phyloP scores from a whole-genome alignment of 2,797 vertebrate genomes.

The Rhynchonycteris naso region DNA sequence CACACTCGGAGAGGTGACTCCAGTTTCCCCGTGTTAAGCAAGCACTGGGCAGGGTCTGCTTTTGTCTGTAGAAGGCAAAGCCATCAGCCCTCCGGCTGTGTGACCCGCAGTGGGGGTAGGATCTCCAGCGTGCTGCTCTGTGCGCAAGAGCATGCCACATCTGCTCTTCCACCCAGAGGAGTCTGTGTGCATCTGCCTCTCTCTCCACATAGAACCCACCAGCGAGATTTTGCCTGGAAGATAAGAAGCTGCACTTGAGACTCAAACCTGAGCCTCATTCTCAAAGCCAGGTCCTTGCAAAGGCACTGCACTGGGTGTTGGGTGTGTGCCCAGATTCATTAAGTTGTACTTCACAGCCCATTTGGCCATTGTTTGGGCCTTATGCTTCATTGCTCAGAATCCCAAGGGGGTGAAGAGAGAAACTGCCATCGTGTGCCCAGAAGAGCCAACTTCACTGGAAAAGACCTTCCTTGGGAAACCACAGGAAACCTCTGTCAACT shows the following conservation, averaged over 20 bases:
- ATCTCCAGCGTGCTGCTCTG: rapidly evolving
- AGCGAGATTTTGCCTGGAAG: background rate
- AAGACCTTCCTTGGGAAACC: slow-evolving; percentile 13
- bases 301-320: slow-evolving; percentile 10
- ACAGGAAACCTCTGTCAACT: background rate
- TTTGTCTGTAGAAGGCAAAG: background rate
- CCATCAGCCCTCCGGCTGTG: background rate
- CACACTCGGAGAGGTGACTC: background rate
- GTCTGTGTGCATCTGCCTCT: background rate
- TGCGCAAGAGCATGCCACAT: rapidly evolving
- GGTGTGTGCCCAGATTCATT: slow-evolving; percentile 62
- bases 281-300: slow-evolving; percentile 6
- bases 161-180: background rate
- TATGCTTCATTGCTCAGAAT: slow-evolving; percentile 58
- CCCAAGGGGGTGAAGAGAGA: background rate
- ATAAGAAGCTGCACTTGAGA: background rate
- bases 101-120: background rate
- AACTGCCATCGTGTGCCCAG: slow-evolving; percentile 1
- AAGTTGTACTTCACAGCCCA: slow-evolving; percentile 62
- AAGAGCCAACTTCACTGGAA: background rate
- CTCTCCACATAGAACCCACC: background rate
- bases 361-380: slow-evolving; percentile 57
- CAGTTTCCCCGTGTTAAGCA: rapidly evolving
- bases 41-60: background rate
- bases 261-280: slow-evolving; percentile 42